Evolutionary conservation across 1,140 invertebrate genomes (phyloP).

Genomic region (Drosophila lowei): DNA sequence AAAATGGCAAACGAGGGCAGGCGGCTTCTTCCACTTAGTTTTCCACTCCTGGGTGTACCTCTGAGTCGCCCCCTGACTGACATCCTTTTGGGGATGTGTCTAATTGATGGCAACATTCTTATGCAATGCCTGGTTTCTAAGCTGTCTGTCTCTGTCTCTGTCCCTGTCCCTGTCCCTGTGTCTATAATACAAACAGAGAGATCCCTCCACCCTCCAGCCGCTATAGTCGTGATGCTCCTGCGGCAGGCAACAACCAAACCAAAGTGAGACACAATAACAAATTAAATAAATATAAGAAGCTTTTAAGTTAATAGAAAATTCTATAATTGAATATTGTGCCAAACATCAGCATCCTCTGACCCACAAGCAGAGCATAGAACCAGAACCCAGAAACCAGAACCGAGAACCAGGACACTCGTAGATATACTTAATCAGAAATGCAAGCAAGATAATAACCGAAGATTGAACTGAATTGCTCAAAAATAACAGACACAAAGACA

Average conservation of each 20-base stretch:
- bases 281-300: conserved; percentile 82
- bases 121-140: not conserved
- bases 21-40: too few species aligned
- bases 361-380: conserved; percentile 2
- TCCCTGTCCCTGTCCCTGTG: conserved; percentile 9
- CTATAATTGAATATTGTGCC: conserved; percentile 74
- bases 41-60: too few species aligned
- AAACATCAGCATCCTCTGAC: conserved; percentile 26
- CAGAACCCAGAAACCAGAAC: too few species aligned
- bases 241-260: conserved; percentile 6
- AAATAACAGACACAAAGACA: conserved; percentile 2
- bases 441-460: conserved; percentile 38
- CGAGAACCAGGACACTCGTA: conserved; percentile 13
- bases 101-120: conserved; percentile 68
- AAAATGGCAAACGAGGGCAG: too few species aligned
- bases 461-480: conserved; percentile 11
- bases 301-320: conserved; percentile 77
- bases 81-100: conserved; percentile 17
- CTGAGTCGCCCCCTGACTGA: too few species aligned
- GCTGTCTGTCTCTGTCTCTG: not conserved
- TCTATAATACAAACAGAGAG: conserved; percentile 43
- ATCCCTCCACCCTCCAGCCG: conserved; percentile 7
- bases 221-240: too few species aligned
- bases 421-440: conserved; percentile 43
- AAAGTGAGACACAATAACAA: conserved; percentile 63